Evolutionary conservation across 2,113 vertebrate species (phyloP), one percentile per base, ranked within the genome.

Genomic region (Ia io): DNA sequence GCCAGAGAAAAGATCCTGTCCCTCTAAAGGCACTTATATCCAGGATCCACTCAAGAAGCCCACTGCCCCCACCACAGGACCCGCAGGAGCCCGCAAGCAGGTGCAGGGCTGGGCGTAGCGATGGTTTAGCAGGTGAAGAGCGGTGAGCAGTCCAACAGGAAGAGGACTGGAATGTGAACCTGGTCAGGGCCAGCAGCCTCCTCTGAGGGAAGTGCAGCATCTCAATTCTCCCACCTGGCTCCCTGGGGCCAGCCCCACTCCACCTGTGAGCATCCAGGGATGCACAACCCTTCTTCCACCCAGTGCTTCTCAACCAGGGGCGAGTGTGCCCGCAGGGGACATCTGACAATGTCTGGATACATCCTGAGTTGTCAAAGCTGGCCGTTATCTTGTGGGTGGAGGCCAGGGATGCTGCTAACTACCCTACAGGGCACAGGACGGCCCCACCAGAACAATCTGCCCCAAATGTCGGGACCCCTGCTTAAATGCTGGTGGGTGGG

Each of bases 91-190:
- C 2, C 1, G 22, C 5, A 35, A 35, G 59, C 53, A 40, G 44
- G 28, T 4, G 16, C 17, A 7, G 2, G 17, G 35, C 59, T 6
- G 2, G 8, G 14, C 16, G 0, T 3, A n/a, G 76, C 1, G 4
- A 28, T 16, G 12, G 9, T 42, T 59, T 37, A 5, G 14, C 2
- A 12, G 44, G 14, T 4, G 6, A 5, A 30, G 5, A 13, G 74
- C 0, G 0, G 20, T 14, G 5, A 16, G 56, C 51, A 5, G 2
- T 35, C 3, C 0, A 56, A 16, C 3, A 0, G 42, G 44, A 51
- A 10, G 32, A 17, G 18, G 49, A 6, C 28, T 1, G 9, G 32
- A 25, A 0, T 0, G 17, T 0, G 16, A 3, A 6, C 53, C 5
- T 2, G 35, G 10, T 4, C 44, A 65, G 32, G 63, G 28, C 25